Evolutionary conservation across 2,888 invertebrate species (phyloP), one percentile per base, ranked within the genome.

Genomic region (Hyppa rectilinea): DNA sequence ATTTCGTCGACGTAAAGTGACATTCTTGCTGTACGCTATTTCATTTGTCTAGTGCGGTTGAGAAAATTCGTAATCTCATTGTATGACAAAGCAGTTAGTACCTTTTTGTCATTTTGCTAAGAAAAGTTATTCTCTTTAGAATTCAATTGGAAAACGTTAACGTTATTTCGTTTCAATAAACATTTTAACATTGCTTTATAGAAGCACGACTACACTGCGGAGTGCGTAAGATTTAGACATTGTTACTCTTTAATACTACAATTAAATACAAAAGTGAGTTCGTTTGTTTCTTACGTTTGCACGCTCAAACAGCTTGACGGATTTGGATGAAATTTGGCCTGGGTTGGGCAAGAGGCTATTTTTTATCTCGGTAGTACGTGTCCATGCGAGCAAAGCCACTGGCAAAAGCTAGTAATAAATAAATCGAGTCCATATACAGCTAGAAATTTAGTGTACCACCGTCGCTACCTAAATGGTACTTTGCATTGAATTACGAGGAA

Each of bases 401-500:
- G n/a, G n/a, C n/a, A n/a, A n/a, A n/a, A n/a, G n/a, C n/a, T n/a
- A n/a, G n/a, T n/a, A n/a, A n/a, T n/a, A 71, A 83, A 43, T 61
- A 52, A 63, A 66, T 73, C 53, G 45, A 65, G 50, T 66, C 52
- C 73, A 63, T 68, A 63, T 26, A 80, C 45, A 52, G 4, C 20
- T 53, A 34, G 23, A 68, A 74, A 81, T 76, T 69, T 55, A 56
- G 71, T 68, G 53, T 66, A 40, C 55, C 63, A 68, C 56, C 26
- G 52, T 64, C 29, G 60, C 75, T 71, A 71, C 61, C 40, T 71
- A 75, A 85, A 73, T 62, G 73, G 85, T 62, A 78, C 73, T 82
- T 78, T 69, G 58, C 73, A 82, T 75, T 77, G 85, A 82, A 74
- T 75, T 77, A 86, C 70, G 85, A 67, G 49, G 31, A 63, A 55